Evolutionary conservation across 2,113 vertebrate species (phyloP).

Genomic region (Deroptyus accipitrinus): DNA sequence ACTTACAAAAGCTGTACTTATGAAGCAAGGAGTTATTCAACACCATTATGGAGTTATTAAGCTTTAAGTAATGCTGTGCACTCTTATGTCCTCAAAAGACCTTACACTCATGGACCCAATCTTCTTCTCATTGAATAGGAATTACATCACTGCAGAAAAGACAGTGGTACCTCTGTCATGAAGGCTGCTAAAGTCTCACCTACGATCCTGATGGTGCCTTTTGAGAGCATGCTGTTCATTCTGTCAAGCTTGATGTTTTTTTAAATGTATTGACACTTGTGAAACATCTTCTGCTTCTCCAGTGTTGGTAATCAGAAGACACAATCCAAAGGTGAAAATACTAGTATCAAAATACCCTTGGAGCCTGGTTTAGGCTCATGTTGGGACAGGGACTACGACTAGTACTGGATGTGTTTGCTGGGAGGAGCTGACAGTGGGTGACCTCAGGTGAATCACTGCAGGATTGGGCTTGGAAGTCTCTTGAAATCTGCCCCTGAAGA

Average conservation of each 20-base stretch:
- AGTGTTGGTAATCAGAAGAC: not conserved
- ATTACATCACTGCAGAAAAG: not conserved
- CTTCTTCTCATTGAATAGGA: not conserved
- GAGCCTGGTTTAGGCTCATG: not conserved
- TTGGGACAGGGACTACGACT: not conserved
- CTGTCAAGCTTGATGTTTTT: not conserved
- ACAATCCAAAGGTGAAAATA: not conserved
- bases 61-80: not conserved
- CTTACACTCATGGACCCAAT: not conserved
- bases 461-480: not conserved
- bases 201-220: not conserved
- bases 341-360: not conserved
- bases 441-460: not conserved
- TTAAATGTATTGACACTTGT: not conserved
- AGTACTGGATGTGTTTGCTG: rapidly evolving
- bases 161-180: not conserved
- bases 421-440: not conserved
- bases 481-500: not conserved
- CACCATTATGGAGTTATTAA: not conserved
- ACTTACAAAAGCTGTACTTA: not conserved
- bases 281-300: not conserved
- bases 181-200: not conserved
- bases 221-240: not conserved
- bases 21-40: not conserved
- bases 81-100: not conserved